These are phyloP conservation scores for Acyrthosiphon pisum DNA, from an alignment of 1,140 invertebrate species.

Conservation along the genomic window DNA sequence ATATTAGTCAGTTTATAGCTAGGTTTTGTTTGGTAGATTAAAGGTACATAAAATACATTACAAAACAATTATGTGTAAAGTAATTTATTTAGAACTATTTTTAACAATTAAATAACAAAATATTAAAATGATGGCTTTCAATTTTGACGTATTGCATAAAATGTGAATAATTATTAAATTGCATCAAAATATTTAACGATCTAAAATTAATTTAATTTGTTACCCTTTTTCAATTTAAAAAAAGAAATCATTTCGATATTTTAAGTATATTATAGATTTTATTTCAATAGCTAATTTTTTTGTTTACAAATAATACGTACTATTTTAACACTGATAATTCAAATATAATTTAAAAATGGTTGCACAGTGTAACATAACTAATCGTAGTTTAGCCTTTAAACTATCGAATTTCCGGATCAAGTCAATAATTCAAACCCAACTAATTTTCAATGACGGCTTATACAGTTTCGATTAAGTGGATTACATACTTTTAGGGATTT, in stretches of 20 bases:
- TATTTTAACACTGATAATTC: neutral
- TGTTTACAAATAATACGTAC: neutral
- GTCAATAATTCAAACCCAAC: neutral
- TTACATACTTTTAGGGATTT: neutral
- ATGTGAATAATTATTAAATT: neutral
- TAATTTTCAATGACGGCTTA: neutral
- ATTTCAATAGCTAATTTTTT: neutral
- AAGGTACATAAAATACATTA: neutral
- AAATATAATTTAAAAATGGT: neutral
- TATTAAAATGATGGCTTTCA: no score
- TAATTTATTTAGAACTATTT: no score
- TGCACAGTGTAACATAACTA: neutral
- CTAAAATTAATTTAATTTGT: neutral
- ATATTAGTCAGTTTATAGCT: neutral
- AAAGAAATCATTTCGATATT: neutral
- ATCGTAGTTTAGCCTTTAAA: neutral
- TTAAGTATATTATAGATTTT: neutral
- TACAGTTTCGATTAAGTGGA: neutral
- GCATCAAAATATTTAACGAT: neutral
- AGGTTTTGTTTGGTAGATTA: neutral
- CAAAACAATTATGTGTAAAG: no score
- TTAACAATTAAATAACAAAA: no score
- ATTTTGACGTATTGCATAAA: neutral
- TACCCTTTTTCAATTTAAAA: neutral
- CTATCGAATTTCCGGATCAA: neutral